A percentile compares a stretch with the other conserved stretches of the same genome.
Conservation (phyloP, 2,113 vertebrate genomes). For the Anthoscopus minutus region DNA sequence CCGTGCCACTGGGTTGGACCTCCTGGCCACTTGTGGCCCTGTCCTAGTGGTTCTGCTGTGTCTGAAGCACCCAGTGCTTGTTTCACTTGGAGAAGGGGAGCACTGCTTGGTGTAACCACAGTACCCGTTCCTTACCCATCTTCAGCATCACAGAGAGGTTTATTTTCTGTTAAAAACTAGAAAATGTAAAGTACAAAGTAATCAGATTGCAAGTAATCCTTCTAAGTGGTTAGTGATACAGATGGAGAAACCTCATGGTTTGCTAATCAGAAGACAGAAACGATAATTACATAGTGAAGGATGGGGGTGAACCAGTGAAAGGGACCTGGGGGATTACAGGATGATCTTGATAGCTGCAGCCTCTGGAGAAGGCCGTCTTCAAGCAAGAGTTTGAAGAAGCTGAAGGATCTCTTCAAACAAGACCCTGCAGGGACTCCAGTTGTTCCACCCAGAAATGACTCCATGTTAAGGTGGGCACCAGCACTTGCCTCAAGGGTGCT, state of each 20-base stretch:
- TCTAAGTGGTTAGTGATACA: background rate
- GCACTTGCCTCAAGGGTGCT: background rate
- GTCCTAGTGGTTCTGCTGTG: background rate
- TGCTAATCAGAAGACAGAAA: background rate
- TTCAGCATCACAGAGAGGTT: rapidly evolving
- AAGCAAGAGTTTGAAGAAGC: background rate
- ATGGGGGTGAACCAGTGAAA: background rate
- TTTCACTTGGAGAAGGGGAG: background rate
- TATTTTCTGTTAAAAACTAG: background rate
- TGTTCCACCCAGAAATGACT: background rate
- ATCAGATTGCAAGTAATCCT: background rate
- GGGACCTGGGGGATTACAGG: background rate
- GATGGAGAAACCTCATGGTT: background rate
- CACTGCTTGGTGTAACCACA: rapidly evolving
- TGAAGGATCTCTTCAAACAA: background rate
- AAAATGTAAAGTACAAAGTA: background rate
- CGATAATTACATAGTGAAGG: background rate
- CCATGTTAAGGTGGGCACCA: rapidly evolving
- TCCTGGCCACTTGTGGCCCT: rapidly evolving
- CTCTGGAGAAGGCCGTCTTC: background rate
- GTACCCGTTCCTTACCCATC: rapidly evolving
- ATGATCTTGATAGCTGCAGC: background rate
- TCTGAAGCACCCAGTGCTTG: rapidly evolving
- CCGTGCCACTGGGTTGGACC: rapidly evolving
- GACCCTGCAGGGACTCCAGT: background rate